Conservation (phyloP, 2,888 invertebrate species). For the Drosophila koepferae region DNA sequence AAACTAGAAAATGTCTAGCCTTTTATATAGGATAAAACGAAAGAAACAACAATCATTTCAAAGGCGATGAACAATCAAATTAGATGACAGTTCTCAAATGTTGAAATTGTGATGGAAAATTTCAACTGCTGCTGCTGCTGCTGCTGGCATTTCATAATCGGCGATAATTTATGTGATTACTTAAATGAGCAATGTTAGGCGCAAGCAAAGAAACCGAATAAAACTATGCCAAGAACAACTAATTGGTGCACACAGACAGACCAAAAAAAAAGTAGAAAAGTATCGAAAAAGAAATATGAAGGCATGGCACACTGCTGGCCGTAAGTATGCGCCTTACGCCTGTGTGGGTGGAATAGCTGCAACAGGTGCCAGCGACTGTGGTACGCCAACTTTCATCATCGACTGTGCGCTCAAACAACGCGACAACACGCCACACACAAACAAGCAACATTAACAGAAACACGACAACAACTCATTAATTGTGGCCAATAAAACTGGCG, state of each 20-base stretch:
- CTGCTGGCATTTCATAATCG: conserved; percentile 57
- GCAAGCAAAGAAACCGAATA: conserved; percentile 38
- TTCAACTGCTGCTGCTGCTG: conserved; percentile 21
- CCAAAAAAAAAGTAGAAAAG: conserved; percentile 10
- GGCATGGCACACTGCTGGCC: conserved; percentile 25
- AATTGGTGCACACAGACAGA: conserved; percentile 59
- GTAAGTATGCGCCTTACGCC: conserved; percentile 26
- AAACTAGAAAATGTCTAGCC: conserved; percentile 11
- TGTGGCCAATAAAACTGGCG: conserved; percentile 44
- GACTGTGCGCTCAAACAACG: conserved; percentile 33
- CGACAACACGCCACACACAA: conserved; percentile 46
- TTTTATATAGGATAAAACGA: background rate
- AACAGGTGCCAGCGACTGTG: conserved; percentile 52
- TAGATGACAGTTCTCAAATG: conserved; percentile 26
- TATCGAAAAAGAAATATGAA: conserved; percentile 22
- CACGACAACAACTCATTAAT: conserved; percentile 59
- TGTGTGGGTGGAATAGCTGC: conserved; percentile 38
- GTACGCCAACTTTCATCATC: conserved; percentile 32
- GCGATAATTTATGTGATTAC: conserved; percentile 74
- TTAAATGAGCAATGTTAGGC: conserved; percentile 70
- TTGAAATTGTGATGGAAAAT: conserved; percentile 31
- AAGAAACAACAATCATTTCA: background rate
- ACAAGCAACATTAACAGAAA: conserved; percentile 50
- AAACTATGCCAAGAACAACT: conserved; percentile 76
- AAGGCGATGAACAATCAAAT: conserved; percentile 1